Conservation (phyloP, 1,140 invertebrate species). For the Mercenaria mercenaria region DNA sequence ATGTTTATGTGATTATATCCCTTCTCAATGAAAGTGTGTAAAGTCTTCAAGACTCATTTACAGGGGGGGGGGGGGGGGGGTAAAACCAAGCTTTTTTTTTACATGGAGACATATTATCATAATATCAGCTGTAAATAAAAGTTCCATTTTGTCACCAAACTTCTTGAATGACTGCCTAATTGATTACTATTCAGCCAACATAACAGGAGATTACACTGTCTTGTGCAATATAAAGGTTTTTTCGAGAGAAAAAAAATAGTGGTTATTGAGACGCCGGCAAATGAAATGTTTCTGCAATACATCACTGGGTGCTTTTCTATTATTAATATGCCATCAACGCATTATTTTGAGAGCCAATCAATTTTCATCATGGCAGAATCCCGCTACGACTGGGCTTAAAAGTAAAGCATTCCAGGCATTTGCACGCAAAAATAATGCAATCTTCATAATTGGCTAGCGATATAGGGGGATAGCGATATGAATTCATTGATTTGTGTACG, state of each 20-base stretch:
- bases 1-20: no score
- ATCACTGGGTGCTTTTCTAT: slow-evolving; percentile 37
- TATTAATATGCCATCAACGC: slow-evolving; percentile 48
- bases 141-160: no score
- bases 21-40: no score
- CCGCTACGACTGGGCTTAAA: background rate
- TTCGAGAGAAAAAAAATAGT: slow-evolving; percentile 3
- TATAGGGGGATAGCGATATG: slow-evolving; percentile 1
- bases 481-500: slow-evolving; percentile 52
- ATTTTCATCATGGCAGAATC: background rate
- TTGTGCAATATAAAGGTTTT: background rate
- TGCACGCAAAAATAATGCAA: slow-evolving; percentile 42
- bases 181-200: background rate
- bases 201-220: background rate
- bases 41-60: no score
- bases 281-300: slow-evolving; percentile 25
- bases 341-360: slow-evolving; percentile 46
- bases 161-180: background rate
- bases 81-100: no score
- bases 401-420: background rate
- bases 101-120: no score
- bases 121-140: no score
- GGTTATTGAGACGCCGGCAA: background rate
- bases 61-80: no score
- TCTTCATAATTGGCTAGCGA: slow-evolving; percentile 38